Conservation (phyloP, 37 sponge, comb jelly and placozoan species). For the Oopsacas minuta region DNA sequence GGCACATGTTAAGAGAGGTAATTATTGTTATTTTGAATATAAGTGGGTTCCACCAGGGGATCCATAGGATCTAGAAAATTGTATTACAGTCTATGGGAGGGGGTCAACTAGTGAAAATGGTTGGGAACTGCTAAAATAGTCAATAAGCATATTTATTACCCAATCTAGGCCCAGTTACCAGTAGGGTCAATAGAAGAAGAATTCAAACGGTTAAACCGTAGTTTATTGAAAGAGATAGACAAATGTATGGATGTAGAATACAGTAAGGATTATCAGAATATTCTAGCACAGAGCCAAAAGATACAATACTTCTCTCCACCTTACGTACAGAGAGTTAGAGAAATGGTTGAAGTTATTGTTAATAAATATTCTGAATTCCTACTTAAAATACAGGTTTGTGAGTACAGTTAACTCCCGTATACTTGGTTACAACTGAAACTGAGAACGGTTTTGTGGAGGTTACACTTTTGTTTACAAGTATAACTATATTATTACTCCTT, state of each 20-base stretch:
- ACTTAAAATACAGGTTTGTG: background rate
- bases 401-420: background rate
- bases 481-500: background rate
- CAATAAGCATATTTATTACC: too few species aligned
- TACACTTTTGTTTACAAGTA: background rate
- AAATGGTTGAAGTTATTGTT: background rate
- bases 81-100: too few species aligned
- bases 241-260: background rate
- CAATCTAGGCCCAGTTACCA: background rate
- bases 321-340: background rate
- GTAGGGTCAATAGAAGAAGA: background rate
- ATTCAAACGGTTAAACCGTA: background rate
- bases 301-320: conserved; percentile 17
- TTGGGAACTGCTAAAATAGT: too few species aligned
- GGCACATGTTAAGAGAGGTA: background rate
- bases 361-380: background rate
- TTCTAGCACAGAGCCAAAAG: conserved; percentile 5
- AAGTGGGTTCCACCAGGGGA: too few species aligned
- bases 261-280: background rate
- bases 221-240: background rate
- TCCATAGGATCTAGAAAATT: too few species aligned
- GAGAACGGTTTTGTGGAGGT: background rate
- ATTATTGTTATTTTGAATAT: background rate
- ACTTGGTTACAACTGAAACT: background rate
- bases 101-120: too few species aligned